phyloP scores from a whole-genome alignment of 2,113 vertebrate species.

The Callipepla californica region DNA sequence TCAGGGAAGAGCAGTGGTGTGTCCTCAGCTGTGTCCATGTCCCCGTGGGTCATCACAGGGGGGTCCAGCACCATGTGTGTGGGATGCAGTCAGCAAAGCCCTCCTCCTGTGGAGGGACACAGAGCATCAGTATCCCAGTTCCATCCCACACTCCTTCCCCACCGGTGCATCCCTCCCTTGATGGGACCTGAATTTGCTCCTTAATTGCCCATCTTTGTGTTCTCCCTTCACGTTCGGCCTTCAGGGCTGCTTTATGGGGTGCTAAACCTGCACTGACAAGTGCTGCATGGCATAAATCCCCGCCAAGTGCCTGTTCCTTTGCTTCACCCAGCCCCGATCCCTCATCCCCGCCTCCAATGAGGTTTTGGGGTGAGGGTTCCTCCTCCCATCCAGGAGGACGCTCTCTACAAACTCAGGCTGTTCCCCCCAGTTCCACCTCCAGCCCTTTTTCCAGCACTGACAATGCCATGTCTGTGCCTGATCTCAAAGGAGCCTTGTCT shows the following conservation, averaged over 20 bases:
- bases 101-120: neutral
- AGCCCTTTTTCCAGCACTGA: neutral
- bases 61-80: accelerated
- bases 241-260: neutral
- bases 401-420: neutral
- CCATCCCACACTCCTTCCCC: accelerated
- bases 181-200: accelerated
- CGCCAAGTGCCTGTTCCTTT: accelerated
- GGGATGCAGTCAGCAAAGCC: neutral
- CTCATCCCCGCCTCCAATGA: neutral
- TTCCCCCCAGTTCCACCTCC: neutral
- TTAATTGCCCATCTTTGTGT: neutral
- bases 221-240: neutral
- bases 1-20: accelerated
- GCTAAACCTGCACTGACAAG: neutral
- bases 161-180: accelerated
- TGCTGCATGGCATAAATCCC: neutral
- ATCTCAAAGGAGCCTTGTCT: neutral
- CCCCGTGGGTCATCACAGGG: accelerated
- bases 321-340: neutral
- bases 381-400: too few relatives aligned
- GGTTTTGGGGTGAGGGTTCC: neutral
- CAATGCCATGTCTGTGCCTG: neutral
- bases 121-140: accelerated
- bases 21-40: accelerated